phyloP scores from a whole-genome alignment of 2,797 vertebrate genomes.

The Jordanella pulchra region DNA sequence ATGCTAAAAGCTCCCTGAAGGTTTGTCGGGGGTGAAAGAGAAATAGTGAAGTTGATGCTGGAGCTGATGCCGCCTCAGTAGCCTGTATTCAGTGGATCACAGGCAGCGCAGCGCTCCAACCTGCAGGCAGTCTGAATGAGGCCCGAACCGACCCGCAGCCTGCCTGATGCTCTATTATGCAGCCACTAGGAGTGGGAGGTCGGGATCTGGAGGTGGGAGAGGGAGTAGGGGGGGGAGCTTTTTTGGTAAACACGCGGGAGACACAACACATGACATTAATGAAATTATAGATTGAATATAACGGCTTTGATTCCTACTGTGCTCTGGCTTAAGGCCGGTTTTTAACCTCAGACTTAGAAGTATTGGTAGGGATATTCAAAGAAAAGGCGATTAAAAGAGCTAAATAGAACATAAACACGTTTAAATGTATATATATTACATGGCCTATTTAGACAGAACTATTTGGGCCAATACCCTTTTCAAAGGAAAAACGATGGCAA shows the following conservation, averaged over 20 bases:
- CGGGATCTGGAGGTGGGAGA: slow-evolving; percentile 59
- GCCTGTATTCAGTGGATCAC: slow-evolving; percentile 45
- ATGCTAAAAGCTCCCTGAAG: slow-evolving; percentile 87
- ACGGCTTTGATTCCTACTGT: slow-evolving; percentile 56
- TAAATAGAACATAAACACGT: not conserved
- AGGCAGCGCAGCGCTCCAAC: slow-evolving; percentile 42
- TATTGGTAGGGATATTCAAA: not conserved
- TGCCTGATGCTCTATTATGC: slow-evolving; percentile 74
- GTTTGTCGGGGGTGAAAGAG: slow-evolving; percentile 78
- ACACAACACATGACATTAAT: slow-evolving; percentile 77
- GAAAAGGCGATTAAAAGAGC: not conserved
- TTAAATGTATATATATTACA: not conserved
- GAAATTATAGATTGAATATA: slow-evolving; percentile 68
- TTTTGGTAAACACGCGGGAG: slow-evolving; percentile 75
- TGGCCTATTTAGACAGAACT: not conserved
- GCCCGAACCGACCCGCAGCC: slow-evolving; percentile 65
- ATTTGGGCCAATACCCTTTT: not conserved
- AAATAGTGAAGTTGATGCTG: slow-evolving; percentile 71
- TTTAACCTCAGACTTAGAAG: slow-evolving; percentile 7
- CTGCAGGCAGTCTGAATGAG: slow-evolving; percentile 46
- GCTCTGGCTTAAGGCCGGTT: slow-evolving; percentile 18
- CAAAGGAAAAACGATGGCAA: not conserved
- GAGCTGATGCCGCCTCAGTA: slow-evolving; percentile 70
- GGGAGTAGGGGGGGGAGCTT: slow-evolving; percentile 50
- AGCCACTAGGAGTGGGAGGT: slow-evolving; percentile 75